Evolutionary conservation across 2,888 invertebrate genomes (phyloP).

Genomic region (Scaptodrosophila latifasciaeformis): DNA sequence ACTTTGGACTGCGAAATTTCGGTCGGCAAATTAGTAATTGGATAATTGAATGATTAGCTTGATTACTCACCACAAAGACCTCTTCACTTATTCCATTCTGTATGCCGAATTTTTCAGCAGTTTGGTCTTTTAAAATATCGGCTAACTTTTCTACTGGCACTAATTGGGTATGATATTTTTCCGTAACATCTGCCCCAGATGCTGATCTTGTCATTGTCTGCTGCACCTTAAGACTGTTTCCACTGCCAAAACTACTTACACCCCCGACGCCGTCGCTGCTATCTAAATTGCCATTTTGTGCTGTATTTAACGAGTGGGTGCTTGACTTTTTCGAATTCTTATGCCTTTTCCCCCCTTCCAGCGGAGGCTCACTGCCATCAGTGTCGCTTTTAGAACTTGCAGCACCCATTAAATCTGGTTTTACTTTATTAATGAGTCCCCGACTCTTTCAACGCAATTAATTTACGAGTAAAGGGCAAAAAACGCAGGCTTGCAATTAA

Average conservation of each 20-base stretch:
- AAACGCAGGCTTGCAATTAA: constrained; percentile 64
- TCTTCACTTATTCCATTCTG: constrained; percentile 81
- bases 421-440: constrained; percentile 10
- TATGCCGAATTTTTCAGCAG: constrained; percentile 81
- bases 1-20: constrained; percentile 82
- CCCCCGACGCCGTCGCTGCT: constrained; percentile 25
- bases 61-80: constrained; percentile 70
- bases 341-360: constrained; percentile 49
- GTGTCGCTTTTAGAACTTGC: constrained; percentile 58
- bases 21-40: constrained; percentile 19
- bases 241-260: constrained; percentile 32
- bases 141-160: constrained; percentile 85
- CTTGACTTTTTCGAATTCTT: no score
- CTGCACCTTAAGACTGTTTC: constrained; percentile 55
- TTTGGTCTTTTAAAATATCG: constrained; percentile 83
- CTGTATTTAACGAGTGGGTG: constrained; percentile 38
- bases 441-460: constrained; percentile 61
- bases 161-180: constrained; percentile 79
- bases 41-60: not conserved
- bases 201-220: constrained; percentile 78
- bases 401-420: constrained; percentile 56
- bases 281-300: constrained; percentile 35
- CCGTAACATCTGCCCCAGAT: constrained; percentile 82
- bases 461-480: constrained; percentile 55
- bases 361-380: constrained; percentile 55